Evolutionary conservation across 2,888 invertebrate genomes (phyloP), one percentile per base, ranked within the genome.

Genomic region (Aphrophora alni): DNA sequence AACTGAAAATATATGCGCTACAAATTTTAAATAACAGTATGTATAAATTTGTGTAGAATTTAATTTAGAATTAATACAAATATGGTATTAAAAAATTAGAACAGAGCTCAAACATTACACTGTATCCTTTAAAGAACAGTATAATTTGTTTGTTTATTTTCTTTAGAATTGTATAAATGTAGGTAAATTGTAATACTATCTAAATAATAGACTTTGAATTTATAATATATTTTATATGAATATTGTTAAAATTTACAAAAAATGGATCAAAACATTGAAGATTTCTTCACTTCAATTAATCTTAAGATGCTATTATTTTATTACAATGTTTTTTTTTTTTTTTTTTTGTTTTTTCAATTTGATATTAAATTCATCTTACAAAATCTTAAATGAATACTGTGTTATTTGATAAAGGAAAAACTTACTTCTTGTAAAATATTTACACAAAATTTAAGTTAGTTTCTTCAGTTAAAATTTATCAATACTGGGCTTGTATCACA

Each of bases 201-300:
- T 59, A 14, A 59, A 59, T 59, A 21, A n/a, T 59, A 10, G 1
- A 59, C n/a, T 59, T 59, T 59, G 59, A 59, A 59, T 59, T 59
- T 59, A 59, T 59, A 59, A 59, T 59, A 59, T 59, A 59, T 59
- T 59, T 59, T 59, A 59, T 59, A 59, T 59, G 10, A 59, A 59
- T 59, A 59, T 59, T 59, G 59, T 59, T 59, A 59, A 59, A 59
- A 59, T 44, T 44, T 44, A 44, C 17, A 33, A 33, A 33, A 3
- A 33, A 33, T 33, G 3, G 33, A 33, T 33, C 33, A 33, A 33
- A 33, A 33, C 8, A 8, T 5, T 33, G 8, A 5, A 8, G 33
- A 33, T 33, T 33, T n/a, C n/a, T n/a, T 33, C 8, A 33, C 33
- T 33, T 33, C 33, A 33, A 8, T 33, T 8, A 33, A 8, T 5